phyloP scores from a whole-genome alignment of 1,140 invertebrate genomes.

The Bactericera cockerelli region DNA sequence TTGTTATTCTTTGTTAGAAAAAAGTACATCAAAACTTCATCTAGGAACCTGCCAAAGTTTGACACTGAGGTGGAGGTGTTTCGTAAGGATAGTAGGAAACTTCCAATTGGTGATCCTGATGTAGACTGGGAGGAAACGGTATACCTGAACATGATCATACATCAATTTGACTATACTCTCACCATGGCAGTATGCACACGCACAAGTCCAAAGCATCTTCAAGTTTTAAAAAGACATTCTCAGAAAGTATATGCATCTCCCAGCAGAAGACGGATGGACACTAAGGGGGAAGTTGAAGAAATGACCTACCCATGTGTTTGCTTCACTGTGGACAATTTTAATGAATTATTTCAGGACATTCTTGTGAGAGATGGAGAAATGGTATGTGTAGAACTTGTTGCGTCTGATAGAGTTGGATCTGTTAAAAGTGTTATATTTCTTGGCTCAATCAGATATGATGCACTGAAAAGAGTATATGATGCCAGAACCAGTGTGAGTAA shows the following conservation, averaged over 20 bases:
- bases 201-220: slow-evolving; percentile 90
- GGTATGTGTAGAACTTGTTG: slow-evolving; percentile 94
- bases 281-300: slow-evolving; percentile 94
- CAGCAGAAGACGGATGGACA: slow-evolving; percentile 88
- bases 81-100: slow-evolving; percentile 87
- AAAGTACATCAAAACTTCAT: slow-evolving; percentile 69
- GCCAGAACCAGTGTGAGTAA: slow-evolving; percentile 78
- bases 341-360: slow-evolving; percentile 95
- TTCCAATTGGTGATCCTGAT: slow-evolving; percentile 85
- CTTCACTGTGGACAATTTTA: slow-evolving; percentile 98
- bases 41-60: slow-evolving; percentile 72
- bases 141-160: slow-evolving; percentile 94
- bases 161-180: slow-evolving; percentile 95
- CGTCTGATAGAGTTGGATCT: slow-evolving; percentile 63
- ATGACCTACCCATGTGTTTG: slow-evolving; percentile 98
- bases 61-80: slow-evolving; percentile 91
- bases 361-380: slow-evolving; percentile 93
- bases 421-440: slow-evolving; percentile 88
- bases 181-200: slow-evolving; percentile 94
- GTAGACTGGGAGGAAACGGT: slow-evolving; percentile 99
- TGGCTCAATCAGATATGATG: slow-evolving; percentile 93
- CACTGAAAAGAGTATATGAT: slow-evolving; percentile 92
- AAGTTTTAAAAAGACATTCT: slow-evolving; percentile 82
- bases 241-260: slow-evolving; percentile 89
- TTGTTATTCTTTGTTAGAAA: slow-evolving; percentile 91